These are phyloP conservation scores for Leuciscus waleckii DNA, from an alignment of 2,797 vertebrate genomes.

Conservation along the genomic window DNA sequence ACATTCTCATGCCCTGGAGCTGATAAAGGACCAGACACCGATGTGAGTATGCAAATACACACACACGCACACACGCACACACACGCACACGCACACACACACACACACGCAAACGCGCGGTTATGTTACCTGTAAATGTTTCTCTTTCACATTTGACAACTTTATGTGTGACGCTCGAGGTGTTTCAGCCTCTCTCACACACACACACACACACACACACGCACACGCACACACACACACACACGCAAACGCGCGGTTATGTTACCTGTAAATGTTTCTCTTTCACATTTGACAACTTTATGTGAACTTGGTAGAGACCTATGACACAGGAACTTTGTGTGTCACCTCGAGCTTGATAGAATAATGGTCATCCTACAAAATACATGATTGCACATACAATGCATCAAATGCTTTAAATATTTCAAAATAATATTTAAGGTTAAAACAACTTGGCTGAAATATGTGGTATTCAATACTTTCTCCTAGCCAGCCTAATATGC, in stretches of 20 bases:
- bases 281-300: not conserved
- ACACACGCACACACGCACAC: not conserved
- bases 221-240: too few species aligned
- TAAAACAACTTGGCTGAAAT: not conserved
- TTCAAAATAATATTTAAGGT: not conserved
- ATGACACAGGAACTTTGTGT: not conserved
- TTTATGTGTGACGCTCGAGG: too few species aligned
- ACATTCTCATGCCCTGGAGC: constrained; percentile 61
- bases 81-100: not conserved
- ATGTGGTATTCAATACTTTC: not conserved
- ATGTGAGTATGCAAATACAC: constrained; percentile 50
- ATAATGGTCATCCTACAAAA: not conserved
- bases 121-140: not conserved
- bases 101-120: not conserved
- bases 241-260: too few species aligned
- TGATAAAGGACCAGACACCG: constrained; percentile 60
- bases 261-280: not conserved
- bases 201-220: too few species aligned
- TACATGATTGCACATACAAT: not conserved
- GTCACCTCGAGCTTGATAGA: not conserved
- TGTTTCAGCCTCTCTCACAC: too few species aligned
- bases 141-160: not conserved
- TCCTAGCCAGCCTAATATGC: not conserved
- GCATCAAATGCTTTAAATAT: not conserved
- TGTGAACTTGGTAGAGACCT: not conserved